Conservation (phyloP, 2,113 vertebrate genomes). For the Hyperopisus bebe region DNA sequence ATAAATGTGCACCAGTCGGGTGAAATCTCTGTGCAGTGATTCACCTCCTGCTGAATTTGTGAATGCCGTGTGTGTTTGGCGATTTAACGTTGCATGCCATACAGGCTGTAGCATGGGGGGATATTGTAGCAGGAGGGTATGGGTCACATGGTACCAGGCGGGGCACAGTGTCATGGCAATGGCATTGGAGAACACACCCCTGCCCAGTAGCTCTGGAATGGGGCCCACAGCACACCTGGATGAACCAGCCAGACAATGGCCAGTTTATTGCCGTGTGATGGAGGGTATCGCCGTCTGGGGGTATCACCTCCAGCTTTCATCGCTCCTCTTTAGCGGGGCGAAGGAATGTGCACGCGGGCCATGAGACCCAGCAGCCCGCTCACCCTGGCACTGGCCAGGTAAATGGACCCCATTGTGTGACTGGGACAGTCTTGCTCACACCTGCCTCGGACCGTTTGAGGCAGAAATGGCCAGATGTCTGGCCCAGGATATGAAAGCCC, state of each 20-base stretch:
- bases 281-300: constrained; percentile 15
- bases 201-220: not conserved
- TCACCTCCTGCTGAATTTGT: not conserved
- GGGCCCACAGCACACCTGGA: constrained; percentile 39
- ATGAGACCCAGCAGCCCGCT: constrained; percentile 26
- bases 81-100: not conserved
- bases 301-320: constrained; percentile 42
- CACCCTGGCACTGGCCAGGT: constrained; percentile 30
- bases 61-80: not conserved
- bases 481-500: not conserved
- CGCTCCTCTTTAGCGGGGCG: constrained; percentile 42
- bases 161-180: not conserved
- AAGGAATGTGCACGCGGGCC: constrained; percentile 43
- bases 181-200: not conserved
- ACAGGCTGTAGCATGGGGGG: not conserved
- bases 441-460: not conserved
- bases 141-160: not conserved
- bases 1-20: not conserved
- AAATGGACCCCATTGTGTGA: constrained; percentile 27
- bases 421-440: constrained; percentile 9
- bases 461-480: constrained; percentile 5
- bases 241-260: constrained; percentile 34
- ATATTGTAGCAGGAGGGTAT: not conserved
- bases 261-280: constrained; percentile 35
- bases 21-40: not conserved